Conservation (phyloP, 2,113 vertebrate species). For the Hipposideros armiger region DNA sequence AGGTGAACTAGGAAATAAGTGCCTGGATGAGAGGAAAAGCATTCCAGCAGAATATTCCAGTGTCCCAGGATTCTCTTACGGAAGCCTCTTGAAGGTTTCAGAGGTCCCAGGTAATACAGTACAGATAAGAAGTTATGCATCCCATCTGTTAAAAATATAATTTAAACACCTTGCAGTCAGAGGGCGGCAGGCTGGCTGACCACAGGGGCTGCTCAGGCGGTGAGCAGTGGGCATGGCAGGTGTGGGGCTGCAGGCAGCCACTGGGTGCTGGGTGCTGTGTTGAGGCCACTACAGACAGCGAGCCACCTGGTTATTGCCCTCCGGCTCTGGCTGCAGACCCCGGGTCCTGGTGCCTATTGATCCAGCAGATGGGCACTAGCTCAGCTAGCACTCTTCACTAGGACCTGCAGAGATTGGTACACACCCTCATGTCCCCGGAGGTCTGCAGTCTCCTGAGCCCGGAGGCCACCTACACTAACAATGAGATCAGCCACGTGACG, state of each 20-base stretch:
- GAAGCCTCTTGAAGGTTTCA: background rate
- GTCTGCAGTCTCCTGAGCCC: constrained; percentile 90
- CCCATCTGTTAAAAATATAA: background rate
- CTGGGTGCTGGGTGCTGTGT: background rate
- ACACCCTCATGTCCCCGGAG: constrained; percentile 87
- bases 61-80: background rate
- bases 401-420: background rate
- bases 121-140: background rate
- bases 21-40: background rate
- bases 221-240: background rate
- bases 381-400: background rate
- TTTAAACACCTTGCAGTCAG: background rate
- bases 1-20: background rate
- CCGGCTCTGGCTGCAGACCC: background rate
- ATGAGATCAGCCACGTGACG: constrained; percentile 88
- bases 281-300: background rate
- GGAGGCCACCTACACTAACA: constrained; percentile 88
- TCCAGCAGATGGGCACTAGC: background rate
- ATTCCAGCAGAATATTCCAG: background rate
- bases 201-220: background rate
- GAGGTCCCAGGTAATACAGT: background rate
- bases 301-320: background rate
- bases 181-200: background rate
- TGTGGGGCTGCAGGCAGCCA: background rate
- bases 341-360: background rate